A percentile compares a stretch with the other conserved stretches of the same genome.
These are phyloP conservation scores for Semotilus atromaculatus DNA, from an alignment of 2,797 vertebrate species.

Conservation along the genomic window DNA sequence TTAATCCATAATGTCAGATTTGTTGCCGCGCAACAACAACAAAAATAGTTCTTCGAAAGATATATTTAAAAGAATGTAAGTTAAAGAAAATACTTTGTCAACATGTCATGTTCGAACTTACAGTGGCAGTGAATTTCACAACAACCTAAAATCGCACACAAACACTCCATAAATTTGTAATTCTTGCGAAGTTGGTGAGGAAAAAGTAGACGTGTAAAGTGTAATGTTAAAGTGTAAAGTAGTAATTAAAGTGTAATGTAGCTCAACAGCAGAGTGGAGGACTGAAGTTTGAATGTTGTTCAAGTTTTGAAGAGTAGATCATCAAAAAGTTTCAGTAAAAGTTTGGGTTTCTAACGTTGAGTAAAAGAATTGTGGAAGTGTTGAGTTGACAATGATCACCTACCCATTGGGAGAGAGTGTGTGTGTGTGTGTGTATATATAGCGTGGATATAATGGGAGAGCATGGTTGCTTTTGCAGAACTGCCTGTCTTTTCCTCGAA, in stretches of 20 bases:
- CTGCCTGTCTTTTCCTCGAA: slow-evolving; percentile 20
- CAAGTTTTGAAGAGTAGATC: not conserved
- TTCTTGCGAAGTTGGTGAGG: not conserved
- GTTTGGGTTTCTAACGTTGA: not conserved
- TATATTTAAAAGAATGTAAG: not conserved
- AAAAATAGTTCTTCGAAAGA: not conserved
- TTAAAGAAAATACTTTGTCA: not conserved
- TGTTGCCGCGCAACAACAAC: not conserved
- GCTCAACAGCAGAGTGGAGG: not conserved
- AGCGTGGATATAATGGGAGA: not conserved
- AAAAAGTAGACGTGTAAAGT: not conserved
- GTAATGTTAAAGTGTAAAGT: too few species aligned
- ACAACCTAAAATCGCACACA: not conserved
- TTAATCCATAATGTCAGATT: not conserved
- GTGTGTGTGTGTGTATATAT: not conserved
- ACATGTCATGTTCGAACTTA: not conserved
- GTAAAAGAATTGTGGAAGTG: too few species aligned
- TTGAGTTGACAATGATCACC: too few species aligned
- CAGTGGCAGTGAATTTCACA: not conserved
- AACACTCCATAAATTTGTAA: not conserved
- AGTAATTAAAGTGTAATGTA: not conserved
- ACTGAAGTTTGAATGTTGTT: not conserved
- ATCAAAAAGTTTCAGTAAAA: not conserved
- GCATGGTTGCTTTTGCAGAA: slow-evolving; percentile 6
- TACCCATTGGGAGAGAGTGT: too few species aligned